Evolutionary conservation across 2,888 invertebrate genomes (phyloP).

Genomic region (Trachelus stipa): DNA sequence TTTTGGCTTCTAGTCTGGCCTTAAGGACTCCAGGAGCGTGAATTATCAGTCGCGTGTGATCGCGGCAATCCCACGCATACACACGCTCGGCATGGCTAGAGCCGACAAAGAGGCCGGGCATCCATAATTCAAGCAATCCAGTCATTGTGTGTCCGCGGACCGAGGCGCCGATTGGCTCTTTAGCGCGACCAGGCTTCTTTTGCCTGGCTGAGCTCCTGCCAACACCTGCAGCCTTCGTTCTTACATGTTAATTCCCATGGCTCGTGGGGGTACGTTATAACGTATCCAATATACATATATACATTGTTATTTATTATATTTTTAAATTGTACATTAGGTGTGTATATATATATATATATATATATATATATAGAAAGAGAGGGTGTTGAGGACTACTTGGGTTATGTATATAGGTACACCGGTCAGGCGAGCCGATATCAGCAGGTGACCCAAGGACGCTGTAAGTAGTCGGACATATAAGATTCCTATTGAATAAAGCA

Average conservation of each 20-base stretch:
- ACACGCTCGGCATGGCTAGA: slow-evolving; percentile 12
- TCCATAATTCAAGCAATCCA: slow-evolving; percentile 63
- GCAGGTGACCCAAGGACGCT: background rate
- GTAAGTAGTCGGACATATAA: slow-evolving; percentile 20
- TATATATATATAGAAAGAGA: too few relatives aligned
- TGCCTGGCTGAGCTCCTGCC: slow-evolving; percentile 17
- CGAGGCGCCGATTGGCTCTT: slow-evolving; percentile 56
- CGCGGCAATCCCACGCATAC: slow-evolving; percentile 36
- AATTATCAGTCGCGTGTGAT: slow-evolving; percentile 61
- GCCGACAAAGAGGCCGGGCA: slow-evolving; percentile 56
- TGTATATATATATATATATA: too few relatives aligned
- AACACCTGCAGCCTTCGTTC: slow-evolving; percentile 26
- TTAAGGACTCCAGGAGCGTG: slow-evolving; percentile 30
- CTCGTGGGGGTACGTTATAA: background rate
- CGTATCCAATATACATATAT: background rate
- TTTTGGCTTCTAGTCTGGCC: slow-evolving; percentile 7
- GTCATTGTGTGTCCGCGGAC: slow-evolving; percentile 47
- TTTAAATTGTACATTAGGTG: background rate
- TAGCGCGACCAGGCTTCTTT: slow-evolving; percentile 24
- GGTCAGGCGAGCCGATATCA: background rate
- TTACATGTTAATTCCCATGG: slow-evolving; percentile 45
- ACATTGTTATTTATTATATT: background rate
- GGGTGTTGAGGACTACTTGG: too few relatives aligned
- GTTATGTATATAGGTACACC: background rate
- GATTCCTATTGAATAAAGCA: slow-evolving; percentile 54